phyloP scores from a whole-genome alignment of 2,797 vertebrate genomes.

The Gymnothorax javanicus region DNA sequence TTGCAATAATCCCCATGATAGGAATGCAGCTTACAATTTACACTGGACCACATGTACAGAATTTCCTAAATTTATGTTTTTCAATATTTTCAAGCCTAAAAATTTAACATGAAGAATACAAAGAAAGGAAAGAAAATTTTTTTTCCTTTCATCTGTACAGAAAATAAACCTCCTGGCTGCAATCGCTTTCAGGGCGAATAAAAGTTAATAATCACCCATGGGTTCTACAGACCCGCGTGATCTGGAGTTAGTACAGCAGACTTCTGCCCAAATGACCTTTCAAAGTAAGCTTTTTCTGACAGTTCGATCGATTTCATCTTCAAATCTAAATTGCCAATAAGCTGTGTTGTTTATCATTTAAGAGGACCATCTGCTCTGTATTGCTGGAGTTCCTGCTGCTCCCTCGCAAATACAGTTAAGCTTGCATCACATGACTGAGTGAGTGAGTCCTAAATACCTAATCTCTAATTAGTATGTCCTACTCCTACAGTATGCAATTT shows the following conservation, averaged over 20 bases:
- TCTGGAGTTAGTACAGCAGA: not conserved
- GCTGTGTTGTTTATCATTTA: not conserved
- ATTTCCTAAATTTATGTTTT: not conserved
- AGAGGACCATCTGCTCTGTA: not conserved
- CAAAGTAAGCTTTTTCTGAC: slow-evolving; percentile 16
- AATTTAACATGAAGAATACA: not conserved
- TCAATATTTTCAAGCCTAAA: not conserved
- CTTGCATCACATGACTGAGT: not conserved
- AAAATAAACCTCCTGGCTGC: not conserved
- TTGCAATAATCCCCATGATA: not conserved
- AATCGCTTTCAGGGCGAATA: not conserved
- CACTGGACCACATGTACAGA: not conserved
- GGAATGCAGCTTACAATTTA: not conserved
- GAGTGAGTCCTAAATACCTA: no score
- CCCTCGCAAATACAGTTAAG: not conserved
- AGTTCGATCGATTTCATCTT: slow-evolving; percentile 10
- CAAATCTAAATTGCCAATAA: slow-evolving; percentile 23
- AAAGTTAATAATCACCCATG: slow-evolving; percentile 10
- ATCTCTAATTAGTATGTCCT: slow-evolving; percentile 19
- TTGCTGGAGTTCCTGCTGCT: not conserved
- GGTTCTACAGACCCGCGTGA: not conserved
- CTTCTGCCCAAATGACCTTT: slow-evolving; percentile 21
- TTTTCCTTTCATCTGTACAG: not conserved
- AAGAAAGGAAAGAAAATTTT: not conserved
- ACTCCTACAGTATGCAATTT: not conserved